Evolutionary conservation across 53 echinoderm and acorn worm genomes (phyloP).

Genomic region (Paracentrotus lividus): DNA sequence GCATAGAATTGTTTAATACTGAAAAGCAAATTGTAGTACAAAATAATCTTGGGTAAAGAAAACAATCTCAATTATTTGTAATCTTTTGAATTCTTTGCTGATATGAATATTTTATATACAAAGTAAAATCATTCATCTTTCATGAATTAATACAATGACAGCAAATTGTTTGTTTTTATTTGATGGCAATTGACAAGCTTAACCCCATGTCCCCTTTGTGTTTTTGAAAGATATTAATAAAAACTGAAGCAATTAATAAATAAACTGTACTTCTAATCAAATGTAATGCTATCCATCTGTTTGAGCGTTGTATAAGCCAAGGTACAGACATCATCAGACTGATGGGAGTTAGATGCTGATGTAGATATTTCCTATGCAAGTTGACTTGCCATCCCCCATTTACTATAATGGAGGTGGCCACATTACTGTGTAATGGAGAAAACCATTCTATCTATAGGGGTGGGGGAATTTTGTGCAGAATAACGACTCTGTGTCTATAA

Average conservation of each 20-base stretch:
- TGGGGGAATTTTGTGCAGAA: not conserved
- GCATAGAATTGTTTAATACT: not conserved
- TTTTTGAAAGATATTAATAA: not conserved
- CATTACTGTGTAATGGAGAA: slow-evolving; percentile 23
- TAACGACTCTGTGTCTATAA: no score
- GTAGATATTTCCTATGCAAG: slow-evolving; percentile 67
- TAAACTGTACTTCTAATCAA: not conserved
- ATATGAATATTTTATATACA: not conserved
- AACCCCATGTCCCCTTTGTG: not conserved
- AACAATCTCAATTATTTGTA: no score
- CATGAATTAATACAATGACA: not conserved
- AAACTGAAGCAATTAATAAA: not conserved
- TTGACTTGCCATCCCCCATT: slow-evolving; percentile 71
- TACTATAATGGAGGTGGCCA: slow-evolving; percentile 59
- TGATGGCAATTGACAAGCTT: not conserved
- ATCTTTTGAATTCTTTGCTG: not conserved
- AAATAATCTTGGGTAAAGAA: no score
- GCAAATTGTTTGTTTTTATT: not conserved
- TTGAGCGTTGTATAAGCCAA: slow-evolving; percentile 4
- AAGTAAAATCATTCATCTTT: not conserved
- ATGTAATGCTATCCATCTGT: not conserved
- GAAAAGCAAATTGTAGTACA: no score
- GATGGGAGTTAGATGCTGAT: slow-evolving; percentile 69
- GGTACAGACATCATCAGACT: slow-evolving; percentile 66
- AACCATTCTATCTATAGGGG: slow-evolving; percentile 55